Conservation (phyloP, 2,888 invertebrate genomes). For the Euclidia mi region DNA sequence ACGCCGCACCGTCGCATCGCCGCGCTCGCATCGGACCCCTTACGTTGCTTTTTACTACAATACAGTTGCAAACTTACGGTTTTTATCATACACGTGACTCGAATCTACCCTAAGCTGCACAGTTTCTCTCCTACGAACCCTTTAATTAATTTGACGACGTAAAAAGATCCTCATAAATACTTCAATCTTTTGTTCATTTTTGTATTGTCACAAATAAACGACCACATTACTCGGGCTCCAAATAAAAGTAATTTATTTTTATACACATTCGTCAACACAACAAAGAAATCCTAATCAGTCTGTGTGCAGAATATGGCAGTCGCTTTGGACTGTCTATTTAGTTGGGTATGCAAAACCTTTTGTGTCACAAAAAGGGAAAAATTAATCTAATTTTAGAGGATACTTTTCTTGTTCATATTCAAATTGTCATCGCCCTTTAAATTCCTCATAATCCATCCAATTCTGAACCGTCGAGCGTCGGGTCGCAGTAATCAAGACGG, state of each 20-base stretch:
- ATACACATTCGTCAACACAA: constrained; percentile 64
- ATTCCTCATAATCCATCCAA: constrained; percentile 90
- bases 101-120: constrained; percentile 2
- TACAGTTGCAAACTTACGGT: constrained; percentile 9
- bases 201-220: constrained; percentile 26
- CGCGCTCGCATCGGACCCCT: constrained; percentile 44
- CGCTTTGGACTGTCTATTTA: constrained; percentile 53
- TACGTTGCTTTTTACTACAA: constrained; percentile 48
- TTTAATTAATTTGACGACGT: background rate
- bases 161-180: constrained; percentile 15
- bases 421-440: constrained; percentile 88
- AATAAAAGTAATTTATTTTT: constrained; percentile 59
- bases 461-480: constrained; percentile 83
- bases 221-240: constrained; percentile 35
- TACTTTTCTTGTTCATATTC: constrained; percentile 85
- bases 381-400: constrained; percentile 79
- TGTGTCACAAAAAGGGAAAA: constrained; percentile 60
- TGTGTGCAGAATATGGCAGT: constrained; percentile 49
- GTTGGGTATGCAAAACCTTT: constrained; percentile 53
- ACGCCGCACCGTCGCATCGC: constrained; percentile 34
- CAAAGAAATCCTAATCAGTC: constrained; percentile 72
- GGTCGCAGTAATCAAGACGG: constrained; percentile 86
- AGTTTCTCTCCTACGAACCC: background rate
- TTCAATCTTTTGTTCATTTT: constrained; percentile 35
- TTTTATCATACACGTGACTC: constrained; percentile 10